Evolutionary conservation across 2,888 invertebrate species (phyloP).

Genomic region (Diaphora mendica): DNA sequence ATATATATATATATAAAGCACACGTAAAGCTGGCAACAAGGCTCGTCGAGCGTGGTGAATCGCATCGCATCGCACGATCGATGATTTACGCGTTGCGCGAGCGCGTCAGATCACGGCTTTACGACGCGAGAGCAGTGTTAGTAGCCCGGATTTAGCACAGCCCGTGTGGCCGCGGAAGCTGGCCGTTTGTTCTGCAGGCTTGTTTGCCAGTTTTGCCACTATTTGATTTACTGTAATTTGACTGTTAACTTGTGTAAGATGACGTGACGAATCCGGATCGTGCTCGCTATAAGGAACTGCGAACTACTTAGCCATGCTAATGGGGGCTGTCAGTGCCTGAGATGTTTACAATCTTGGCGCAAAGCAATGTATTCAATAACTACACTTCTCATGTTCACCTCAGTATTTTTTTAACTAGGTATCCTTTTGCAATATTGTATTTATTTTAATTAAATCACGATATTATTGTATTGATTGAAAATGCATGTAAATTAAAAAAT

Average conservation of each 20-base stretch:
- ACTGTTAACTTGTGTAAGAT: constrained; percentile 53
- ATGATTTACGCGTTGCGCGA: constrained; percentile 73
- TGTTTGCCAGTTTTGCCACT: constrained; percentile 61
- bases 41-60: constrained; percentile 58
- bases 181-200: constrained; percentile 59
- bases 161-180: constrained; percentile 71
- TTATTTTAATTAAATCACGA: background rate
- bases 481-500: too few relatives aligned
- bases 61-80: constrained; percentile 76
- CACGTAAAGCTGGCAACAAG: constrained; percentile 40
- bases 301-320: constrained; percentile 40
- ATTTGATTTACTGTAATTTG: constrained; percentile 71
- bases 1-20: background rate
- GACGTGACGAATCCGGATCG: constrained; percentile 49
- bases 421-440: too few relatives aligned
- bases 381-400: constrained; percentile 1
- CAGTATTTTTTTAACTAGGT: constrained; percentile 21
- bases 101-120: constrained; percentile 74
- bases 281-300: constrained; percentile 50
- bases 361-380: constrained; percentile 23
- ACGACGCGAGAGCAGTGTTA: constrained; percentile 59
- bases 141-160: constrained; percentile 68
- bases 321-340: constrained; percentile 40
- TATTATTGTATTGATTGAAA: background rate
- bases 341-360: constrained; percentile 42